A percentile compares a stretch with the other conserved stretches of the same genome.
phyloP scores from a whole-genome alignment of 2,888 invertebrate species.

The Brenthis daphne region DNA sequence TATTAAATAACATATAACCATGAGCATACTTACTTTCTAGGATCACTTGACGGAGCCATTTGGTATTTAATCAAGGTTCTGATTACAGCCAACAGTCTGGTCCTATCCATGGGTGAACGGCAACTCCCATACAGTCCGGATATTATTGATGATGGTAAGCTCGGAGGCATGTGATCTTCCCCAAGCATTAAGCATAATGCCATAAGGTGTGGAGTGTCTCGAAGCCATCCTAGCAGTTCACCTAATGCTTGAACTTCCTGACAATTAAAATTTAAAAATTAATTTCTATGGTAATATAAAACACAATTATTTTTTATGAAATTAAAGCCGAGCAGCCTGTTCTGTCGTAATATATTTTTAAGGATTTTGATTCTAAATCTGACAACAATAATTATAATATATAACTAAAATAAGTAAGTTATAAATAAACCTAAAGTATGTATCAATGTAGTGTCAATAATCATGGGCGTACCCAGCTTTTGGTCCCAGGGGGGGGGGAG shows the following conservation, averaged over 20 bases:
- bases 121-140: slow-evolving; percentile 75
- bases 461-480: no score
- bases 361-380: no score
- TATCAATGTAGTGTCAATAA: no score
- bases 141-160: slow-evolving; percentile 62
- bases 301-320: no score
- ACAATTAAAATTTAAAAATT: not conserved
- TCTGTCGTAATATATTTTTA: no score
- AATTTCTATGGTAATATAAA: not conserved
- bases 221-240: slow-evolving; percentile 74
- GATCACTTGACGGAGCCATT: slow-evolving; percentile 66
- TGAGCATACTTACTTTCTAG: slow-evolving; percentile 65
- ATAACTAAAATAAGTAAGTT: no score
- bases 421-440: no score
- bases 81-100: slow-evolving; percentile 64
- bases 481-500: no score
- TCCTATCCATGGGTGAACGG: slow-evolving; percentile 60
- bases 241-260: slow-evolving; percentile 73
- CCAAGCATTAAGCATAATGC: slow-evolving; percentile 72
- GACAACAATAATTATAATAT: no score
- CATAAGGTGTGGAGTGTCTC: slow-evolving; percentile 73
- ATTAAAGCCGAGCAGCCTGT: no score
- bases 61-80: slow-evolving; percentile 72
- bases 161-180: slow-evolving; percentile 68
- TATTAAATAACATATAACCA: not conserved